A percentile compares a stretch with the other conserved stretches of the same genome.
Conservation (phyloP, 2,113 vertebrate genomes). For the Myocastor coypus region DNA sequence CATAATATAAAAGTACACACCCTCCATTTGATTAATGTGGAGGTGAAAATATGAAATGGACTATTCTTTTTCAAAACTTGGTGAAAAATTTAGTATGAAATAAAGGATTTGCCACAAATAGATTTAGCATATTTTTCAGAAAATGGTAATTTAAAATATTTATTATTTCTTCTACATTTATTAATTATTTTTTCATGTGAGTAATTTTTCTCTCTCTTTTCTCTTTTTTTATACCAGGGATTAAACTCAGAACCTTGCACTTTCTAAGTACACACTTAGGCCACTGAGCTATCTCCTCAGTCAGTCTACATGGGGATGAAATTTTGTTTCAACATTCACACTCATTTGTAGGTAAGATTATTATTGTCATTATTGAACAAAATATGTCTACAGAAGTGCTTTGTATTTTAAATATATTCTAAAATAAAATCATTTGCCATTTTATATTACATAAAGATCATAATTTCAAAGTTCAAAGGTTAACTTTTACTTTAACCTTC, state of each 20-base stretch:
- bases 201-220: not conserved
- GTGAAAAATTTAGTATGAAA: not conserved
- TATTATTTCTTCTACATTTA: not conserved
- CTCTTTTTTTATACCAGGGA: no score
- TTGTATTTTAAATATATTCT: not conserved
- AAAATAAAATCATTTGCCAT: not conserved
- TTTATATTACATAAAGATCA: not conserved
- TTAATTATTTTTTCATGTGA: not conserved
- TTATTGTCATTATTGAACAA: not conserved
- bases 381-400: not conserved
- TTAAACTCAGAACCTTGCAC: no score
- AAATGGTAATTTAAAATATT: not conserved
- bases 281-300: no score
- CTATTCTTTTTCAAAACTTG: not conserved
- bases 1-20: not conserved
- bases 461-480: not conserved
- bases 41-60: conserved; percentile 1
- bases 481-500: not conserved
- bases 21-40: not conserved
- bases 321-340: not conserved
- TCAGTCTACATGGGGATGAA: not conserved
- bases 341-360: not conserved
- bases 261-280: no score
- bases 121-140: not conserved
- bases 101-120: not conserved